Base-by-base conservation (phyloP, 2,797 vertebrate genomes). In the Hephaestus fuliginosus region DNA sequence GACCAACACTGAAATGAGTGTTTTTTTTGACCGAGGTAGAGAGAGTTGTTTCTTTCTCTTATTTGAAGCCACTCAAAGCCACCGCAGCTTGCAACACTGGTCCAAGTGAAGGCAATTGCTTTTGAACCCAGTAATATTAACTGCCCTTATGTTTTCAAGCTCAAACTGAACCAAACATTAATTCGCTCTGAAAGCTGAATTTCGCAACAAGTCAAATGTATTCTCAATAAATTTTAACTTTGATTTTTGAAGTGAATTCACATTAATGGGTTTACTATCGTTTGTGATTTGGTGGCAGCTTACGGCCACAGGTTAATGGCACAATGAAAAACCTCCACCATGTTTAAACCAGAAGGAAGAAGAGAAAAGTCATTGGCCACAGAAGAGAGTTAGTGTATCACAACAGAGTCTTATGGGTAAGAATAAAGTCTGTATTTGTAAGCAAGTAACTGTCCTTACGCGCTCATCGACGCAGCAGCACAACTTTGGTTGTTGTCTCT, bases 21-120 rank as follows among this genome's bases (percentile, higher is more conserved):
- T 25, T 25, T 25, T 25, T 62, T 73, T 36, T 65, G 22, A 82
- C 72, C 11, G 60, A 95, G 94, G 92, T 95, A 95, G 91, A 89
- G 78, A 76, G 68, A 84, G 36, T 66, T 30, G 44, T 84, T 81
- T 83, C 18, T 56, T 85, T 76, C 63, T 75, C 51, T 83, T 43
- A 65, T 53, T 43, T 68, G 17, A 82, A 69, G 48, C 60, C 22
- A 63, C 77, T 55, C 82, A 49, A 57, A 72, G 52, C 39, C 43
- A 6, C 25, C 41, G 44, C 43, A 68, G 39, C 33, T 17, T 61
- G 70, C 39, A 39, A 62, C 51, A 56, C 43, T 62, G 5, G 44
- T 78, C 22, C 49, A 64, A 52, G 22, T n/a, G 14, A 81, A 77
- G n/a, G 52, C 52, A 67, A 48, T 58, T 44, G 46, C 56, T 73